Evolutionary conservation across 2,797 vertebrate species (phyloP).

Genomic region (Rhabdophis nuchalis): DNA sequence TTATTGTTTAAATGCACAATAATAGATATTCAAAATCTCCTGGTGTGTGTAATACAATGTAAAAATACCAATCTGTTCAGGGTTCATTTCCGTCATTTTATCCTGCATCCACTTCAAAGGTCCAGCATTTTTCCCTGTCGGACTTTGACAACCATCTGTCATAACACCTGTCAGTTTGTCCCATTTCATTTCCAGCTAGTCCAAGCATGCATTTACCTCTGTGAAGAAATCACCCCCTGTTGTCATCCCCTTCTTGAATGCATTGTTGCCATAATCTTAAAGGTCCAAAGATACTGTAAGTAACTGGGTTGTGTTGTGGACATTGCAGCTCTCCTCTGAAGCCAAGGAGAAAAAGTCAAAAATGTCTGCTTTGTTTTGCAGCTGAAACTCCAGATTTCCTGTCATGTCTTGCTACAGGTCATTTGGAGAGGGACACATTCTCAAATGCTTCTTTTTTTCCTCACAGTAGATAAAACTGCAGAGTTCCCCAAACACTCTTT

Average conservation of each 20-base stretch:
- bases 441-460: not conserved
- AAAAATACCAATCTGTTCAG: not conserved
- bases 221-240: slow-evolving; percentile 3
- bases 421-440: not conserved
- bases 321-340: not conserved
- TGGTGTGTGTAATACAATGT: not conserved
- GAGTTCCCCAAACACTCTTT: not conserved
- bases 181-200: slow-evolving; percentile 1
- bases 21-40: not conserved
- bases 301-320: not conserved
- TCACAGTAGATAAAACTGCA: not conserved
- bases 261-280: not conserved
- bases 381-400: not conserved
- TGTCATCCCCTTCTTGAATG: not conserved
- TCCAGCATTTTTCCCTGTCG: not conserved
- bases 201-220: slow-evolving; percentile 5
- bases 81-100: not conserved
- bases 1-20: not conserved
- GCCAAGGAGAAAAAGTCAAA: not conserved
- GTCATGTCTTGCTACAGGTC: not conserved
- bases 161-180: not conserved
- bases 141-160: not conserved
- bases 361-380: not conserved
- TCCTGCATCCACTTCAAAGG: not conserved
- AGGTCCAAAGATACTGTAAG: not conserved